Conservation (phyloP, 2,888 invertebrate species). For the Stegana nigrithorax region DNA sequence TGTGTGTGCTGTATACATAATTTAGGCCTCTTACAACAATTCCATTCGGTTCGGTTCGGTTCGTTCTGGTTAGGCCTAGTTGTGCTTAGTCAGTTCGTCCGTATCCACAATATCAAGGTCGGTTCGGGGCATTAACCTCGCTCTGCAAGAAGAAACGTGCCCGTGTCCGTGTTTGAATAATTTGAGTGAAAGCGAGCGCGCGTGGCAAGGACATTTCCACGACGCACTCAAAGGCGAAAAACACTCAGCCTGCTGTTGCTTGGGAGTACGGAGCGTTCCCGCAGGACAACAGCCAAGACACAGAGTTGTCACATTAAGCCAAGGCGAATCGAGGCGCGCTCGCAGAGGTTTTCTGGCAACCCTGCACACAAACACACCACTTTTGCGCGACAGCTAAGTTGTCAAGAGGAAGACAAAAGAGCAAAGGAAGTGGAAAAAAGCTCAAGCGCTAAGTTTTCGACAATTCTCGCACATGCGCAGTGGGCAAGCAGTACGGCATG, state of each 20-base stretch:
- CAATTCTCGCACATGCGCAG: constrained; percentile 33
- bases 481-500: constrained; percentile 25
- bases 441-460: constrained; percentile 26
- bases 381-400: constrained; percentile 15
- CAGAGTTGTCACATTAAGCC: background rate
- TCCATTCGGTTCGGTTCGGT: constrained; percentile 26
- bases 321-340: constrained; percentile 20
- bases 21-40: constrained; percentile 32
- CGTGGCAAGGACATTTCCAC: constrained; percentile 50
- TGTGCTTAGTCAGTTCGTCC: background rate
- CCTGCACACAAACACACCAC: constrained; percentile 19
- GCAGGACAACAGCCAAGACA: background rate
- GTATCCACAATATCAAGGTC: constrained; percentile 58
- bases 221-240: constrained; percentile 25
- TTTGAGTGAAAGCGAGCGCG: constrained; percentile 35
- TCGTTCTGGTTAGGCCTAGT: background rate
- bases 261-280: background rate
- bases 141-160: constrained; percentile 29
- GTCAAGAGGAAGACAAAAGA: constrained; percentile 1
- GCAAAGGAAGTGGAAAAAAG: constrained; percentile 29
- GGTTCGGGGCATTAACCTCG: constrained; percentile 66
- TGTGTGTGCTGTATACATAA: background rate
- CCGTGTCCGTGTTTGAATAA: constrained; percentile 14
- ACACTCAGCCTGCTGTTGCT: constrained; percentile 31
- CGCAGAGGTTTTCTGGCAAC: constrained; percentile 33